Evolutionary conservation across 2,113 vertebrate genomes (phyloP).

Genomic region (Brienomyrus longianalis): DNA sequence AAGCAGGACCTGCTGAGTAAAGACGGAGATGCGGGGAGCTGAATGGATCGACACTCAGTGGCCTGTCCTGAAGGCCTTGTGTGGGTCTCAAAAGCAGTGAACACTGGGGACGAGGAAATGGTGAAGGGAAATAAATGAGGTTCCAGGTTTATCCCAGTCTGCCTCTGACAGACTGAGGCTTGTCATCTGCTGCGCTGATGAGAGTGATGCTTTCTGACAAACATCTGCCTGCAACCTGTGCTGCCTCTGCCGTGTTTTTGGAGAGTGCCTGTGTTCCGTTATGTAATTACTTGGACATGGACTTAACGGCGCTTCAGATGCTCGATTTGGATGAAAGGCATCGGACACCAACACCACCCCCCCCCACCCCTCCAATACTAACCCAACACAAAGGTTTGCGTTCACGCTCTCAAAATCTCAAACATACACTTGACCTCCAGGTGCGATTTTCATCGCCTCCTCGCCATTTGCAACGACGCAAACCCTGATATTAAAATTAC

Average conservation of each 20-base stretch:
- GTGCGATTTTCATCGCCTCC: background rate
- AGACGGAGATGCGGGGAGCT: background rate
- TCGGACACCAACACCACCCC: background rate
- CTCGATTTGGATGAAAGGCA: conserved; percentile 1
- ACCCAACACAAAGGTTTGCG: background rate
- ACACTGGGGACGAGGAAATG: background rate
- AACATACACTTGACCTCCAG: background rate
- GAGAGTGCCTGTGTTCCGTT: background rate
- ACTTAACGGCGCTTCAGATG: background rate
- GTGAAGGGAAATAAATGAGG: background rate
- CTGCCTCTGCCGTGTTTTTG: background rate
- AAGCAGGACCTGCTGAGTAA: background rate
- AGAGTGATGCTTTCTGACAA: background rate
- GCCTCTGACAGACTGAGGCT: background rate
- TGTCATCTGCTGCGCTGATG: background rate
- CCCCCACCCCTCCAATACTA: background rate
- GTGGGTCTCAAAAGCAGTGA: background rate
- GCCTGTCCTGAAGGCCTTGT: background rate
- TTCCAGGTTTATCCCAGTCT: background rate
- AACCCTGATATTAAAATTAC: background rate
- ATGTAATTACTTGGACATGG: conserved; percentile 10
- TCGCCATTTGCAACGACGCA: background rate
- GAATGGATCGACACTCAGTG: background rate
- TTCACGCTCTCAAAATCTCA: background rate
- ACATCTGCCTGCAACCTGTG: conserved; percentile 14